Evolutionary conservation across 2,113 vertebrate species (phyloP).

Genomic region (Tachycineta bicolor): DNA sequence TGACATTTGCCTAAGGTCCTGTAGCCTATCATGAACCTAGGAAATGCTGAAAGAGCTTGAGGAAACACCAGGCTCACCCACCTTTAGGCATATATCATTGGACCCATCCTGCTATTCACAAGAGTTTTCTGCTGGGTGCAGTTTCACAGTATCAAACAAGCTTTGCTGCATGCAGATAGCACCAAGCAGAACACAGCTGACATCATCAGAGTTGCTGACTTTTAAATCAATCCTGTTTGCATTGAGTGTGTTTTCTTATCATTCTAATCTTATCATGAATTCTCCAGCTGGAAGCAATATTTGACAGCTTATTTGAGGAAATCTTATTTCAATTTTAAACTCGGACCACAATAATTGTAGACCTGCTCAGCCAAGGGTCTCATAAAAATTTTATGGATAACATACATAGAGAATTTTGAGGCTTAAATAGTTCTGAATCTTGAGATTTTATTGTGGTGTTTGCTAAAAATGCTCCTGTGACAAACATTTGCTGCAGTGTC

Average conservation of each 20-base stretch:
- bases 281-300: conserved; percentile 63
- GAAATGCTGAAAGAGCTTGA: not conserved
- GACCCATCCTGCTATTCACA: not conserved
- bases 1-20: not conserved
- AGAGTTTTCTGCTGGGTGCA: not conserved
- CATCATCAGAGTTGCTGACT: conserved; percentile 47
- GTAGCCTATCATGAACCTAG: not conserved
- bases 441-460: not conserved
- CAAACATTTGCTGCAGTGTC: not conserved
- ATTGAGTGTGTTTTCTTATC: conserved; percentile 48
- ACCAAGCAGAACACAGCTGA: conserved; percentile 17
- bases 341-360: conserved; percentile 17
- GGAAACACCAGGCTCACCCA: not conserved
- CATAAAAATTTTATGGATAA: conserved; percentile 19
- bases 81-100: not conserved
- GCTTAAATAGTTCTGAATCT: not conserved
- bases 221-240: conserved; percentile 64
- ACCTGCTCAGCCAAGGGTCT: not conserved
- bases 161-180: not conserved
- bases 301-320: conserved; percentile 59
- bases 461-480: not conserved
- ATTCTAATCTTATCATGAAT: conserved; percentile 71
- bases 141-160: not conserved
- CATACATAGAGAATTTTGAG: not conserved
- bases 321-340: conserved; percentile 66